These are phyloP conservation scores for Amphiprion ocellaris DNA, from an alignment of 2,113 vertebrate genomes.

Conservation along the genomic window DNA sequence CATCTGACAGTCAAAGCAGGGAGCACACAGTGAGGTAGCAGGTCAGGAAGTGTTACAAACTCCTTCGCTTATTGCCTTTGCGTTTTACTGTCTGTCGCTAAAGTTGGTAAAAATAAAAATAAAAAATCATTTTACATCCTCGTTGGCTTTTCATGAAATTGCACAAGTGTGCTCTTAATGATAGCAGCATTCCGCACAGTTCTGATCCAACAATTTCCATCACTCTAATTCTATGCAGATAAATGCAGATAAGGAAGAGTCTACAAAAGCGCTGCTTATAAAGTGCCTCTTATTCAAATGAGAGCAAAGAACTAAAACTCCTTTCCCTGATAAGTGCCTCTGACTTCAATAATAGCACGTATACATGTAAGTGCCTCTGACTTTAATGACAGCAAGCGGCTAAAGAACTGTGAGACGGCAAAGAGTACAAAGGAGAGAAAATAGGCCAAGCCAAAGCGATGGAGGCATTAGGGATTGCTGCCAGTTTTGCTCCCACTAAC, in stretches of 20 bases:
- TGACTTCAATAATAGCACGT: conserved; percentile 37
- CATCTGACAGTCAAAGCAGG: conserved; percentile 78
- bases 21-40: conserved; percentile 65
- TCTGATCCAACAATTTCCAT: conserved; percentile 36
- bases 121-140: conserved; percentile 1
- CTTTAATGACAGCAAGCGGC: conserved; percentile 53
- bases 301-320: conserved; percentile 48
- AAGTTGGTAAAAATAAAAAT: conserved; percentile 15
- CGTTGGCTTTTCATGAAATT: conserved; percentile 6
- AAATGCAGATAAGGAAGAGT: conserved; percentile 53
- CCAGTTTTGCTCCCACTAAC: conserved; percentile 75
- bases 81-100: conserved; percentile 1
- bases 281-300: conserved; percentile 62
- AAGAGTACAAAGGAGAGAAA: conserved; percentile 53
- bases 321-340: conserved; percentile 37
- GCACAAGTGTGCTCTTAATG: conserved; percentile 9
- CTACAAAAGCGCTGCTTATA: conserved; percentile 43
- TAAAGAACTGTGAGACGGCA: conserved; percentile 44
- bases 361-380: conserved; percentile 44
- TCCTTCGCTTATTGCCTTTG: conserved; percentile 52
- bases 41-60: conserved; percentile 67
- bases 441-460: conserved; percentile 60
- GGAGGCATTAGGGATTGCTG: conserved; percentile 62
- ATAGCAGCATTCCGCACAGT: conserved; percentile 13
- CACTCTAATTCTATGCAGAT: conserved; percentile 48